Evolutionary conservation across 2,113 vertebrate species (phyloP).

Genomic region (Trogon surrucura): DNA sequence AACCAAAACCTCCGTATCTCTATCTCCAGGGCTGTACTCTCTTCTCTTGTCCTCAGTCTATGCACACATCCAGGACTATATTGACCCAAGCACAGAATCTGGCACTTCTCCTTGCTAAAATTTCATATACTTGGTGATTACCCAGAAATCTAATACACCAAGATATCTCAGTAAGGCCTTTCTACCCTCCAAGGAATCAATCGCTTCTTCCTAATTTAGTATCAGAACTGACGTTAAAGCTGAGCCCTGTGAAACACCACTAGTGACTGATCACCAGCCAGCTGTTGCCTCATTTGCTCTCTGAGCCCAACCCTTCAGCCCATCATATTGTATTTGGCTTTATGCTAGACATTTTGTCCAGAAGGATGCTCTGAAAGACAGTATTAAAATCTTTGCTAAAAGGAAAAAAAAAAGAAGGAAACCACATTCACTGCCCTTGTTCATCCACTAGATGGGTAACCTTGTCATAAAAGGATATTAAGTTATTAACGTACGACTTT

Average conservation of each 20-base stretch:
- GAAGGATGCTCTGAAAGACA: neutral
- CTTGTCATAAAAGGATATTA: neutral
- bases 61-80: neutral
- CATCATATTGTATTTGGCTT: neutral
- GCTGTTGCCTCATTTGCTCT: neutral
- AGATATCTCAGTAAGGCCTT: neutral
- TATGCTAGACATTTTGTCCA: neutral
- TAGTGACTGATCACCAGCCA: neutral
- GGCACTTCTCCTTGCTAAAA: neutral
- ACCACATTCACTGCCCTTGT: rapidly evolving
- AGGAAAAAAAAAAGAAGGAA: neutral
- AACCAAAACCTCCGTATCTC: too few relatives aligned
- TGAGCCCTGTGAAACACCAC: too few relatives aligned
- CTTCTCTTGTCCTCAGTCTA: neutral
- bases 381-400: neutral
- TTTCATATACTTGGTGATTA: neutral
- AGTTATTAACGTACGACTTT: neutral
- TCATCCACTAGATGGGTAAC: neutral
- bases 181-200: neutral
- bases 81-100: neutral
- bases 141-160: neutral
- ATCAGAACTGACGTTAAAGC: too few relatives aligned
- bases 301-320: neutral
- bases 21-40: neutral
- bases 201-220: neutral